These are phyloP conservation scores for Drosophila truncata DNA, from an alignment of 1,140 invertebrate genomes.

Conservation along the genomic window DNA sequence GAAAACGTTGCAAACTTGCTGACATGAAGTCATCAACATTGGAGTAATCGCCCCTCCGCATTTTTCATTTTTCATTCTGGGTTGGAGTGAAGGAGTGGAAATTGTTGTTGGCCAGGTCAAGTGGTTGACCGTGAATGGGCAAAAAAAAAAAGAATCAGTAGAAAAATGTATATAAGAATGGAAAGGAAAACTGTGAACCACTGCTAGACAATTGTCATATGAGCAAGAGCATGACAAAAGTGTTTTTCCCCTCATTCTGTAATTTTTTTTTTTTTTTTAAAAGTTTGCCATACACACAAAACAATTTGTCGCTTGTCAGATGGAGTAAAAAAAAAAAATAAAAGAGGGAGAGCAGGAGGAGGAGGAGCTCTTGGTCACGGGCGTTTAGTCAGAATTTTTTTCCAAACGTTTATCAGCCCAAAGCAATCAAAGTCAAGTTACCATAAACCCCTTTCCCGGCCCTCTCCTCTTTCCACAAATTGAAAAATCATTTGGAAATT, in stretches of 20 bases:
- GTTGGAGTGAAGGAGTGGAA: slow-evolving; percentile 9
- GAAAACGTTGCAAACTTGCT: slow-evolving; percentile 50
- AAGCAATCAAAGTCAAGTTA: slow-evolving; percentile 51
- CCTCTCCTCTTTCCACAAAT: slow-evolving; percentile 3
- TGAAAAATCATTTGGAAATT: slow-evolving; percentile 37
- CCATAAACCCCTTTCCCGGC: not conserved
- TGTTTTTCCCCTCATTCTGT: slow-evolving; percentile 27
- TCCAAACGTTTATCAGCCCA: slow-evolving; percentile 51
- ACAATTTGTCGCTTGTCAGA: slow-evolving; percentile 50
- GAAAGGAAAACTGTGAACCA: slow-evolving; percentile 17
- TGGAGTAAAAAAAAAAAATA: slow-evolving; percentile 7
- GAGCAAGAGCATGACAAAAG: slow-evolving; percentile 60
- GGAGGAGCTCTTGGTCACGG: not conserved
- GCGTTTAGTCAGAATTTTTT: slow-evolving; percentile 35
- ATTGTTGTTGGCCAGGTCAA: slow-evolving; percentile 60
- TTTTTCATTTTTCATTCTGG: not conserved
- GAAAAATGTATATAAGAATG: slow-evolving; percentile 15
- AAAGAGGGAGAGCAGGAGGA: not conserved
- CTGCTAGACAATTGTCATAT: slow-evolving; percentile 43
- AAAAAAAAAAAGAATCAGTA: slow-evolving; percentile 28
- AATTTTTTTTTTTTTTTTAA: slow-evolving; percentile 22
- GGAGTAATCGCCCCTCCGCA: slow-evolving; percentile 7
- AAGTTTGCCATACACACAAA: slow-evolving; percentile 36
- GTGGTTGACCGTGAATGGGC: slow-evolving; percentile 61
- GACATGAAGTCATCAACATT: slow-evolving; percentile 58